Evolutionary conservation across 2,113 vertebrate species (phyloP).

Genomic region (Plotosus lineatus): DNA sequence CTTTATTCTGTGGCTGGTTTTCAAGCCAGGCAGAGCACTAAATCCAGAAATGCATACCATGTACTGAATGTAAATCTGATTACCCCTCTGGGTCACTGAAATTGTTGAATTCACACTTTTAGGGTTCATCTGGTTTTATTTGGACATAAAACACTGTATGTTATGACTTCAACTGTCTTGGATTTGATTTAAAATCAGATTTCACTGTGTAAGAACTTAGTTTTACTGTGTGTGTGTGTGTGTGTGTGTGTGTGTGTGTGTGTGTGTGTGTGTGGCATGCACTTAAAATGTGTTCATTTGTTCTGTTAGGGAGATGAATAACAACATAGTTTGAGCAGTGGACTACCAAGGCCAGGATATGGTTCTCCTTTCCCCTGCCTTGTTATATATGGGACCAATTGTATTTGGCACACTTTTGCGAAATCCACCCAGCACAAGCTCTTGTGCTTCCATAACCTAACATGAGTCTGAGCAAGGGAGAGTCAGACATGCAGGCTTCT

Average conservation of each 20-base stretch:
- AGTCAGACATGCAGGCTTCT: no score
- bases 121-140: no score
- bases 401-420: not conserved
- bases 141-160: no score
- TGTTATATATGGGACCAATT: not conserved
- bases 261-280: not conserved
- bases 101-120: no score
- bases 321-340: not conserved
- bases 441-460: not conserved
- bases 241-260: no score
- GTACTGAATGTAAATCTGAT: not conserved
- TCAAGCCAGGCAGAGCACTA: not conserved
- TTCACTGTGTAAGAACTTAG: no score
- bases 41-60: not conserved
- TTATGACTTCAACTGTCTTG: no score
- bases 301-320: not conserved
- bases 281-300: not conserved
- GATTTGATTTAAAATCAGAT: no score
- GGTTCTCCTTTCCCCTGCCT: not conserved
- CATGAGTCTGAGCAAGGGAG: not conserved
- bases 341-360: no score
- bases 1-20: not conserved
- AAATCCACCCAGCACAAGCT: not conserved
- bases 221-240: no score
- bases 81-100: no score